Conservation (phyloP, 2,797 vertebrate species). For the Propithecus deckenii region DNA sequence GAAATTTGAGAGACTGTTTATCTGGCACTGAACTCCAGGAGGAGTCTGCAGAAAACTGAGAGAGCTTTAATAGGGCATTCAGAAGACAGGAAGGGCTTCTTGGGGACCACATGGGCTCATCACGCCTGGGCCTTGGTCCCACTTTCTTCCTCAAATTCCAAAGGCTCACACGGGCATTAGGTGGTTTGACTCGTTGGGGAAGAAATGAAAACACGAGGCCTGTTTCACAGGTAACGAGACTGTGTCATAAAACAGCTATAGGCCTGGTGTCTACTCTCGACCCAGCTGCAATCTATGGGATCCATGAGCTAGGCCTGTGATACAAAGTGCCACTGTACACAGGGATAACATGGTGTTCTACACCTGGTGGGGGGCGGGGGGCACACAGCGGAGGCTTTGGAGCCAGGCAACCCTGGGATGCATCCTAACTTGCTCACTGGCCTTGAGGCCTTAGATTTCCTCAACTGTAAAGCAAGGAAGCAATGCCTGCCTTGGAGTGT, state of each 20-base stretch:
- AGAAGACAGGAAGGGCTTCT: not conserved
- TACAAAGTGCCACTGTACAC: accelerated
- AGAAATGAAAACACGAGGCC: not conserved
- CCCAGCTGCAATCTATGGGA: not conserved
- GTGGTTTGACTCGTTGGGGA: not conserved
- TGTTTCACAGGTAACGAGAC: not conserved
- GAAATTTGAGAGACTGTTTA: conserved; percentile 65
- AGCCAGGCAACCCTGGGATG: not conserved
- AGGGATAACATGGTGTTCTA: not conserved
- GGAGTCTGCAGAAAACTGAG: not conserved
- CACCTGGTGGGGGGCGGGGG: not conserved
- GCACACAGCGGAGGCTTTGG: not conserved
- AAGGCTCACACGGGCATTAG: not conserved
- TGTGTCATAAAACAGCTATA: not conserved
- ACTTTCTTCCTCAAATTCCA: not conserved
- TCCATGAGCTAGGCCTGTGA: not conserved
- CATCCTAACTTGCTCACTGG: not conserved
- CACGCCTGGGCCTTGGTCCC: not conserved
- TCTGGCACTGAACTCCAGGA: conserved; percentile 27
- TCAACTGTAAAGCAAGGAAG: not conserved
- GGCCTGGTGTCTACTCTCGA: not conserved
- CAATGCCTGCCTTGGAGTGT: not conserved
- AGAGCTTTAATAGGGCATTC: not conserved
- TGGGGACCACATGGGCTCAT: accelerated
- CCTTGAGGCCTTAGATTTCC: not conserved